These are phyloP conservation scores for Cyanistes caeruleus DNA, from an alignment of 2,113 vertebrate genomes.

Conservation along the genomic window DNA sequence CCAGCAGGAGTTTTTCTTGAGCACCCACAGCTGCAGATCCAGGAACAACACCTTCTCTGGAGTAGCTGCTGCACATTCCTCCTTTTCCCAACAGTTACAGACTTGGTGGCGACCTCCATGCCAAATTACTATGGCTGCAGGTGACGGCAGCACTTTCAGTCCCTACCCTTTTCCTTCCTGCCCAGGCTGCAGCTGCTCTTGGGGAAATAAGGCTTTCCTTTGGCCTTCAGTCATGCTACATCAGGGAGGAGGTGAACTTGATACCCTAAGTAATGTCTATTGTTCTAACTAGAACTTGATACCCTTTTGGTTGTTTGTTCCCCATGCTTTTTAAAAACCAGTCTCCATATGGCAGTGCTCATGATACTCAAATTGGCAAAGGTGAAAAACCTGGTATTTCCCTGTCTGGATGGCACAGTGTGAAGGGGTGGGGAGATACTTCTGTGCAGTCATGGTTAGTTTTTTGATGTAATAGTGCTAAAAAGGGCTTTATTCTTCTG, in stretches of 20 bases:
- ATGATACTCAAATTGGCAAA: neutral
- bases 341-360: neutral
- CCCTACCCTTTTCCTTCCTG: neutral
- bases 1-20: neutral
- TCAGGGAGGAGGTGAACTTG: neutral
- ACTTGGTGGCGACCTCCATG: neutral
- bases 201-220: neutral
- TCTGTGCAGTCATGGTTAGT: neutral
- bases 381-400: neutral
- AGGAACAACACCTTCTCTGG: neutral
- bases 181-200: neutral
- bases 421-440: neutral
- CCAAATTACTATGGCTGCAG: neutral
- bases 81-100: neutral
- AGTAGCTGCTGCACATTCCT: neutral
- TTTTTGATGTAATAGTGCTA: neutral
- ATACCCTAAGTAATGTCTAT: neutral
- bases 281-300: neutral
- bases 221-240: neutral
- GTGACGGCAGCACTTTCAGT: neutral
- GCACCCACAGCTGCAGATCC: neutral
- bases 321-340: neutral
- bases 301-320: neutral
- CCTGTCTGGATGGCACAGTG: neutral
- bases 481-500: neutral